phyloP scores from a whole-genome alignment of 2,888 invertebrate species.

The Metalampra italica region DNA sequence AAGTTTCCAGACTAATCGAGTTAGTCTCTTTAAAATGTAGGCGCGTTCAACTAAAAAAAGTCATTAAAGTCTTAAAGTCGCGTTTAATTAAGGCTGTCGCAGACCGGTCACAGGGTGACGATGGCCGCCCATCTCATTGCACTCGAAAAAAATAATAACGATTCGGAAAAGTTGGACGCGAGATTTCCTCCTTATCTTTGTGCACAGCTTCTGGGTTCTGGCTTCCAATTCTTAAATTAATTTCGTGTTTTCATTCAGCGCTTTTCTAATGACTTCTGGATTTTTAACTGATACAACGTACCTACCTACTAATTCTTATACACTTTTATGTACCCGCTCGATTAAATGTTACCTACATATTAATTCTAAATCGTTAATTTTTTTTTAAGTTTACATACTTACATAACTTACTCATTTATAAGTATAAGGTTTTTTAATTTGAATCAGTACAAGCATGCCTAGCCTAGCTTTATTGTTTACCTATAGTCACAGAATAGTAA shows the following conservation, averaged over 20 bases:
- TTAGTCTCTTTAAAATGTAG: constrained; percentile 38
- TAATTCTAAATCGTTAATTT: too few species aligned
- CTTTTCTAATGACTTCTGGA: constrained; percentile 2
- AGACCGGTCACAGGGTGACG: constrained; percentile 32
- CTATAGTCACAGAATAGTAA: too few species aligned
- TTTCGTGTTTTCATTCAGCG: constrained; percentile 4
- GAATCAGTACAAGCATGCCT: too few species aligned
- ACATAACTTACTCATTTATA: too few species aligned
- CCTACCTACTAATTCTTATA: too few species aligned
- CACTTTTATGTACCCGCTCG: too few species aligned
- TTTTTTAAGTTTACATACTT: too few species aligned
- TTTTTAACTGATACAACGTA: too few species aligned
- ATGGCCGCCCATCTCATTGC: constrained; percentile 24
- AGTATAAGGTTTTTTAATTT: too few species aligned
- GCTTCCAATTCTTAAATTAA: constrained; percentile 8
- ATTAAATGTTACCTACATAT: too few species aligned
- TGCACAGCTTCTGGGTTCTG: constrained; percentile 12
- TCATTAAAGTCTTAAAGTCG: constrained; percentile 63
- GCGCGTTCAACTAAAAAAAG: constrained; percentile 40
- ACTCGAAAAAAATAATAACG: constrained; percentile 35
- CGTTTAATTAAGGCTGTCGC: constrained; percentile 58
- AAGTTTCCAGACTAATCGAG: constrained; percentile 65
- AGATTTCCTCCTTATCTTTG: constrained; percentile 22
- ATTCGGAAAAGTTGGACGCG: constrained; percentile 22
- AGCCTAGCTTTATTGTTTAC: too few species aligned